Evolutionary conservation across 1,140 invertebrate genomes (phyloP).

Genomic region (Acromyrmex charruanus): DNA sequence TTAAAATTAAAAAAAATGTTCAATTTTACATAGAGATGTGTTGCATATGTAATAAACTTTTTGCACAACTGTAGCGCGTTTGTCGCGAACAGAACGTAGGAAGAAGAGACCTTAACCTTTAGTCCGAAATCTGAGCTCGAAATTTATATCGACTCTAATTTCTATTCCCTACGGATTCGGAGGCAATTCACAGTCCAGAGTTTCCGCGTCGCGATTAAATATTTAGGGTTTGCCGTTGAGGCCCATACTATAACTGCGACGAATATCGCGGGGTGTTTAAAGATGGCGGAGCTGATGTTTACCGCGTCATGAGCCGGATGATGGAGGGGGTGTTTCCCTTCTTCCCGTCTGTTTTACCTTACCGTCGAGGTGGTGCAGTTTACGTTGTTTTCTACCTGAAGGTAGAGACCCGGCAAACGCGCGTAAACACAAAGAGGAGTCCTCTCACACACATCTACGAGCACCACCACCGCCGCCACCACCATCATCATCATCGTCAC

Average conservation of each 20-base stretch:
- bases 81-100: background rate
- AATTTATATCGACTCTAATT: conserved; percentile 15
- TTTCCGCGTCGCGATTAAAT: conserved; percentile 51
- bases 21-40: background rate
- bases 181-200: background rate
- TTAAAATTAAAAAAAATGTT: background rate
- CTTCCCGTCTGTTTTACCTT: conserved; percentile 43
- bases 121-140: conserved; percentile 12
- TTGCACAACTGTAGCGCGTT: background rate
- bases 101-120: background rate
- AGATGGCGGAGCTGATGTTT: conserved; percentile 74
- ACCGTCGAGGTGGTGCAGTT: conserved; percentile 18
- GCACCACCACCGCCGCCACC: background rate
- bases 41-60: background rate
- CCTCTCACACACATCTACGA: conserved; percentile 42
- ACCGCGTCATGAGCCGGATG: conserved; percentile 60
- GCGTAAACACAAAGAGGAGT: conserved; percentile 50
- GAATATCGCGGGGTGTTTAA: conserved; percentile 70
- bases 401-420: conserved; percentile 61
- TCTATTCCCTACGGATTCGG: background rate
- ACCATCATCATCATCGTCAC: conserved; percentile 7
- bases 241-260: background rate
- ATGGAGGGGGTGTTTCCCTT: conserved; percentile 1
- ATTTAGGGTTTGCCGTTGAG: conserved; percentile 27
- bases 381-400: conserved; percentile 64